Evolutionary conservation across 2,113 vertebrate species (phyloP).

Genomic region (Heloderma charlesbogerti): DNA sequence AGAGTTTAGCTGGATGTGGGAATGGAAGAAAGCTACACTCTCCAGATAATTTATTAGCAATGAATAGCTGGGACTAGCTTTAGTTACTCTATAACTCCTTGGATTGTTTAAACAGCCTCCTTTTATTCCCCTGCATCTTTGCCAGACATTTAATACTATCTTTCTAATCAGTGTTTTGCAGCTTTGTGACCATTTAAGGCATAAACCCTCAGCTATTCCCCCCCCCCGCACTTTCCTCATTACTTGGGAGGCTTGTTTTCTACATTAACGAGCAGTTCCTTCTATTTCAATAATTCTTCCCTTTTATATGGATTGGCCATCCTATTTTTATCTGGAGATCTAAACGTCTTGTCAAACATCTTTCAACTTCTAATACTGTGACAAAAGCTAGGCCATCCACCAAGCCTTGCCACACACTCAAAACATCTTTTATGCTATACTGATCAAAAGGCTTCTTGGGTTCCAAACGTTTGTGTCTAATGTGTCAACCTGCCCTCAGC

Average conservation of each 20-base stretch:
- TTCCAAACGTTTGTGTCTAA: constrained; percentile 38
- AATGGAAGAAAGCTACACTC: background rate
- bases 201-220: constrained; percentile 5
- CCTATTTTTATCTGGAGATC: constrained; percentile 28
- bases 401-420: constrained; percentile 4
- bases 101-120: constrained; percentile 16
- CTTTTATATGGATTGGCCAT: constrained; percentile 13
- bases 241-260: constrained; percentile 22
- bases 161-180: constrained; percentile 40
- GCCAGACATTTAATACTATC: constrained; percentile 28
- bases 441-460: constrained; percentile 42
- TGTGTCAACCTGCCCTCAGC: constrained; percentile 41
- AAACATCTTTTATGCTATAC: constrained; percentile 21
- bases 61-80: constrained; percentile 4
- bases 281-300: constrained; percentile 15
- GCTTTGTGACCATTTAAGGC: constrained; percentile 35
- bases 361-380: constrained; percentile 35
- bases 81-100: constrained; percentile 16
- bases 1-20: background rate
- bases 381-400: constrained; percentile 35
- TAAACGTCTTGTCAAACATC: constrained; percentile 34
- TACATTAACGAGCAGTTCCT: constrained; percentile 19
- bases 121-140: constrained; percentile 8
- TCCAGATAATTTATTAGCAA: constrained; percentile 31
- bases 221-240: constrained; percentile 9